Evolutionary conservation across 1,140 invertebrate species (phyloP), one percentile per base, ranked within the genome.

Genomic region (Zaprionus kolodkinae): DNA sequence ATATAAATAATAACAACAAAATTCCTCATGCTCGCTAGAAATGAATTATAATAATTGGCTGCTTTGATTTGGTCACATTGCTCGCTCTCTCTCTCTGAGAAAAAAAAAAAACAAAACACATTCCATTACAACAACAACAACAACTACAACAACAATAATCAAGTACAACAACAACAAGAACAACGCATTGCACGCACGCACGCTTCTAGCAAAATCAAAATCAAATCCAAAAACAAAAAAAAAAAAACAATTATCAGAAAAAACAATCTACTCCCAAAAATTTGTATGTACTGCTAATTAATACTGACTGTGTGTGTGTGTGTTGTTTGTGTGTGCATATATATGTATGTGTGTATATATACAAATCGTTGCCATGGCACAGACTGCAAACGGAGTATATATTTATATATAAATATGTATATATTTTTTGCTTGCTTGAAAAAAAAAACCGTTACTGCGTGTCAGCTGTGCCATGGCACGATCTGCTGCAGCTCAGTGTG

Each of bases 271-370:
- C 74, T 52, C 56, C 74, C 68, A 71, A 75, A 75, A 75, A 75
- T 87, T 84, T 87, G 82, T 86, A 86, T 86, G 82, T 86, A 86
- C 82, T 79, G 72, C 79, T 72, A 80, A 74, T 57, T 36, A 68
- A 43, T 57, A 7, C 15, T 81, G n/a, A n/a, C n/a, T n/a, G n/a
- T n/a, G 15, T 73, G 10, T 63, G 12, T 63, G 48, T 64, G 38
- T 69, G 57, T 45, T 73, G 50, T 68, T 17, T 68, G 35, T 52
- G 2, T 70, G 43, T 35, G 21, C 65, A 33, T 36, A 56, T 61
- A 15, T 33, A 4, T 33, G 4, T 33, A 33, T 33, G 30, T 33
- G 4, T 33, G 30, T 33, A 33, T 7, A 35, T 35, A 35, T 35
- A 35, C 7, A 35, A 35, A 35, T 7, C 35, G 56, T 17, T 36